Base-by-base conservation (phyloP, 2,797 vertebrate genomes). In the Pachyuromys duprasi region DNA sequence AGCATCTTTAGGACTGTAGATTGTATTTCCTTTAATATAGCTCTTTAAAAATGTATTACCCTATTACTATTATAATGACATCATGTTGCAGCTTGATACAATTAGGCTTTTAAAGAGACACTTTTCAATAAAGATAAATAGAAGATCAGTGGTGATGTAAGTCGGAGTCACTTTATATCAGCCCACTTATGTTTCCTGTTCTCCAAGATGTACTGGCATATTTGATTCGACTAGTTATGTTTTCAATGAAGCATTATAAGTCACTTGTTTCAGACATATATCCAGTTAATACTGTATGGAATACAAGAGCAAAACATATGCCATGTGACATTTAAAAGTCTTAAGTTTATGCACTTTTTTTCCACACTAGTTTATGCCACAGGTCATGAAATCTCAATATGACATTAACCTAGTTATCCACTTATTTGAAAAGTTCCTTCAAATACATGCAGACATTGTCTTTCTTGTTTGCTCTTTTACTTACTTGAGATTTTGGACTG, bases 21-120 rank as follows among this genome's bases (percentile, higher is more conserved):
- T 49, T 49, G 8, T 49, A 49, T 49, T 49, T 49, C 49, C 49
- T 93, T 95, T 91, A 86, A 55, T 82, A 28, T 81, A 86, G 65
- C 24, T 86, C 60, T 80, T 96, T 95, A 79, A 95, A 81, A 89
- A 79, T 65, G 45, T 60, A 55, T 94, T 69, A 83, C 6, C 33
- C 88, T 33, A 87, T 97, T 92, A 84, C 17, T 55, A 89, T 96
- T 89, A 31, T 96, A 87, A 97, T 90, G 55, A 84, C 28, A 95
- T 94, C 24, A 89, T 83, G 74, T 36, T 88, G 76, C 90, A 84
- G 69, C 7, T 92, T 79, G 18, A 45, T 57, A 22, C 31, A 80
- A 20, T 88, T 63, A 76, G 6, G 6, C 18, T 78, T 92, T 17
- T 45, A 91, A 90, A 94, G 39, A 36, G 91, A 93, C 90, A 82